phyloP scores from a whole-genome alignment of 2,113 vertebrate species.

The Cromileptes altivelis region DNA sequence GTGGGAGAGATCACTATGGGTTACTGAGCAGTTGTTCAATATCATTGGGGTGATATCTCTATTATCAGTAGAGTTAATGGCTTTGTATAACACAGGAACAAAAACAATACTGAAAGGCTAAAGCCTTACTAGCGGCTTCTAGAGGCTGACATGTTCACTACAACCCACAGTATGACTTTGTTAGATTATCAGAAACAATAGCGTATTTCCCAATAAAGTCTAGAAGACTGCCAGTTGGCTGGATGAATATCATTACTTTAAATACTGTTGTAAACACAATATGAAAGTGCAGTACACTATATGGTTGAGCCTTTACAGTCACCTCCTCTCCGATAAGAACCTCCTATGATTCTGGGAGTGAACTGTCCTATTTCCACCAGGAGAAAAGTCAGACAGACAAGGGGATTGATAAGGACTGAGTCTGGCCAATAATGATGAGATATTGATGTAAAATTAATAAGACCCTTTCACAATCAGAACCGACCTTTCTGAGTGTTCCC shows the following conservation, averaged over 20 bases:
- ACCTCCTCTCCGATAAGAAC: not conserved
- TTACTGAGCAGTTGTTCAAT: conserved; percentile 23
- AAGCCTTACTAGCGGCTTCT: not conserved
- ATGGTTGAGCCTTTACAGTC: not conserved
- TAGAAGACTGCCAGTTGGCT: not conserved
- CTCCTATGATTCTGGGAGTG: not conserved
- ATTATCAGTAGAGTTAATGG: conserved; percentile 7
- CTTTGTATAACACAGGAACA: not conserved
- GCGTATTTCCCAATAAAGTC: not conserved
- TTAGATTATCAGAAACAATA: not conserved
- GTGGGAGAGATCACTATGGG: not conserved
- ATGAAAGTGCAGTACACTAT: not conserved
- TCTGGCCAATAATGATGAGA: conserved; percentile 67
- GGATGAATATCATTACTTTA: not conserved
- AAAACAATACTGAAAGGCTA: not conserved
- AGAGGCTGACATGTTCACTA: not conserved
- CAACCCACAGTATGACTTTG: not conserved
- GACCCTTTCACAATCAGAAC: conserved; percentile 57
- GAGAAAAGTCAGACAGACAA: conserved; percentile 18
- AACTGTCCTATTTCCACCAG: conserved; percentile 31
- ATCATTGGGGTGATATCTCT: not conserved
- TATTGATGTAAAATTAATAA: conserved; percentile 82
- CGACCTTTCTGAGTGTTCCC: conserved; percentile 72
- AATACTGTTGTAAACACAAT: too few relatives aligned
- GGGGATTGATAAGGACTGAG: conserved; percentile 42